These are phyloP conservation scores for Australoheros facetus DNA, from an alignment of 2,797 vertebrate genomes.

Conservation along the genomic window DNA sequence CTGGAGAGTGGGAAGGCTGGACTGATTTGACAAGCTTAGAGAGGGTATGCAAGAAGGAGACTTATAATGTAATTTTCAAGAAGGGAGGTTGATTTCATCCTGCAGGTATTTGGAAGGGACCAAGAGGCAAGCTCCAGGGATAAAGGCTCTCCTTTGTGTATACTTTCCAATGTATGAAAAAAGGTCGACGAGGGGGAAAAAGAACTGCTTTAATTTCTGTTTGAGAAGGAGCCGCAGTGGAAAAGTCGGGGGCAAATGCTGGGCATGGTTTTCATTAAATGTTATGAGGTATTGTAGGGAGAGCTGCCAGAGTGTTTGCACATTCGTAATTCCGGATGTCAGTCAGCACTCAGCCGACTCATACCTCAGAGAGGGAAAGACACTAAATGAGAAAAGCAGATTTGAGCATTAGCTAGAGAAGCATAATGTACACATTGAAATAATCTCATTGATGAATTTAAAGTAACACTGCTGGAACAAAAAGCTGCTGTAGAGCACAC, in stretches of 20 bases:
- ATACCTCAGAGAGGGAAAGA: constrained; percentile 23
- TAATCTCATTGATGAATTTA: constrained; percentile 18
- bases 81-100: constrained; percentile 72
- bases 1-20: constrained; percentile 38
- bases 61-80: constrained; percentile 47
- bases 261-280: constrained; percentile 71
- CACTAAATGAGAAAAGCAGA: constrained; percentile 57
- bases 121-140: constrained; percentile 43
- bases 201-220: constrained; percentile 44
- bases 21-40: constrained; percentile 33
- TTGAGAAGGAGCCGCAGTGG: constrained; percentile 39
- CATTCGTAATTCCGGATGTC: constrained; percentile 52
- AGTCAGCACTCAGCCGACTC: constrained; percentile 45
- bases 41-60: neutral
- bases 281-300: constrained; percentile 56
- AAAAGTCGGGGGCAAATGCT: constrained; percentile 46
- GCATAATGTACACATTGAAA: neutral
- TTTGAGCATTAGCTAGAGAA: neutral
- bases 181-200: constrained; percentile 16
- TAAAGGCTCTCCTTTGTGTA: constrained; percentile 59
- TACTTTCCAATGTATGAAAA: constrained; percentile 60
- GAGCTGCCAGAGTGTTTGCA: constrained; percentile 49
- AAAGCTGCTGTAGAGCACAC: neutral
- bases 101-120: constrained; percentile 68
- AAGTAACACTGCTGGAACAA: neutral